Base-by-base conservation (phyloP, 2,888 invertebrate species). In the Microctonus aethiopoides region DNA sequence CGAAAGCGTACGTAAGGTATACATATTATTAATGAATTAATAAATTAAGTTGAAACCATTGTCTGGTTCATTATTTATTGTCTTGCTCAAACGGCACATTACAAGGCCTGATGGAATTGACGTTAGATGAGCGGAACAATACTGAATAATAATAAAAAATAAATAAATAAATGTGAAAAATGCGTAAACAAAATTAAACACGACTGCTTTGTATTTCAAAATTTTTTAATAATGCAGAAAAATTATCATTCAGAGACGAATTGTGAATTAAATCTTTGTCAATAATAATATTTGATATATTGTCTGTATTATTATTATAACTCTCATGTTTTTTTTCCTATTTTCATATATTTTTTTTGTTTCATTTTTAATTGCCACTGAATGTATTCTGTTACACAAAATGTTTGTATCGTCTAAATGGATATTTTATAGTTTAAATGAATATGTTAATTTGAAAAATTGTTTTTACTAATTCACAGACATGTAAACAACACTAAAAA, bases 21-120 rank as follows among this genome's bases (percentile, higher is more conserved):
- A 39, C 34, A 39, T 36, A 67, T 26, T 34, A 34, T 60, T 63
- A 65, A 67, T 61, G 63, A 67, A 60, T 68, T 69, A 74, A 74
- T 74, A 74, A 74, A 69, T 67, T 73, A 74, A 74, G 71, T 72
- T 71, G 63, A 71, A 68, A 73, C 64, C 59, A 61, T 72, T 56
- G 64, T 63, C 67, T 68, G 59, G 70, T 67, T 69, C 64, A 56
- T 75, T 74, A 72, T 72, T 75, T 74, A 74, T 75, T 73, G 59
- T 75, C 72, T 74, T 75, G 75, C 75, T 75, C 75, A 75, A 75
- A 70, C 70, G 73, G 70, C 71, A 67, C 66, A 56, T 69, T 67
- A 71, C 16, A 46, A 71, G 69, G 74, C 73, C 75, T 74, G 72
- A 75, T 68, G 75, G 74, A 75, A 75, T 75, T 75, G 75, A 75